These are phyloP conservation scores for Isaurus tuberculatus DNA, from an alignment of 92 coral and sea anemone genomes.

Conservation along the genomic window DNA sequence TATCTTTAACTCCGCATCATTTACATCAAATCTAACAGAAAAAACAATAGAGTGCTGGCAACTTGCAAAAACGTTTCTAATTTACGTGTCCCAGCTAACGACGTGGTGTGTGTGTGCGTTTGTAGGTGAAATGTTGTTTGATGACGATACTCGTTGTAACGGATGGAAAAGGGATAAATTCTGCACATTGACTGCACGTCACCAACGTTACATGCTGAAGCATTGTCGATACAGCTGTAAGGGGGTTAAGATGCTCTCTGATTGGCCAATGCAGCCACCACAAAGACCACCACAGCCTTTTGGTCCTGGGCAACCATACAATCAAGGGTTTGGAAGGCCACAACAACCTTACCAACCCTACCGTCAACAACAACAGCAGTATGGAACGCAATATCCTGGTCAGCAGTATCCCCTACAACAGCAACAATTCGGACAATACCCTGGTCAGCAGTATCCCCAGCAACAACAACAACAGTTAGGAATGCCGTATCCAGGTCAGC, in stretches of 20 bases:
- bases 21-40: no score
- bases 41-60: no score
- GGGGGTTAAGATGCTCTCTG: slow-evolving; percentile 45
- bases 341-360: not conserved
- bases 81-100: no score
- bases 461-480: slow-evolving; percentile 43
- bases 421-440: not conserved
- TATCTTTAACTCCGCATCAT: no score
- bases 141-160: slow-evolving; percentile 88
- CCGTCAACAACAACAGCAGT: slow-evolving; percentile 39
- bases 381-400: not conserved
- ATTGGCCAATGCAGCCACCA: not conserved
- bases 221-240: slow-evolving; percentile 87
- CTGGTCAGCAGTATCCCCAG: slow-evolving; percentile 20
- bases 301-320: slow-evolving; percentile 35
- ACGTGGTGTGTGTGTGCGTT: not conserved
- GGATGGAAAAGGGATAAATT: slow-evolving; percentile 66
- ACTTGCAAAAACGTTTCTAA: no score
- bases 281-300: slow-evolving; percentile 16
- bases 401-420: slow-evolving; percentile 33
- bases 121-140: slow-evolving; percentile 72
- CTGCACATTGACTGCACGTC: slow-evolving; percentile 74
- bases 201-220: slow-evolving; percentile 81
- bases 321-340: not conserved
- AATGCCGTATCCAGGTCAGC: slow-evolving; percentile 22